Evolutionary conservation across 2,888 invertebrate species (phyloP).

Genomic region (Folsomia manolachei): DNA sequence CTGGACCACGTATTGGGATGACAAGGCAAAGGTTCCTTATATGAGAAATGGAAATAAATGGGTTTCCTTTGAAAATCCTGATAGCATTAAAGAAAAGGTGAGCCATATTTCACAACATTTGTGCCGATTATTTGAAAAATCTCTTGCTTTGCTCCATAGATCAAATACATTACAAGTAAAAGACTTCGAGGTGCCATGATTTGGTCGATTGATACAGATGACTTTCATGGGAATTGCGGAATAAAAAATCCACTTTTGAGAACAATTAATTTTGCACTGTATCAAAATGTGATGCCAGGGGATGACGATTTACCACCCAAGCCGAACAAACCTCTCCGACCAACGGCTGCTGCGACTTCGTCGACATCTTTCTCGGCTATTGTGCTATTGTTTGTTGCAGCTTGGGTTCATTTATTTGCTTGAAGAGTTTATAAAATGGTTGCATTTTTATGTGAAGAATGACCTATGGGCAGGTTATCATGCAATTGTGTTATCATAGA

Average conservation of each 20-base stretch:
- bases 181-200: conserved; percentile 73
- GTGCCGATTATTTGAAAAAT: not conserved
- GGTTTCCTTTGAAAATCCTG: conserved; percentile 72
- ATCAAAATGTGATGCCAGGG: not conserved
- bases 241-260: conserved; percentile 66
- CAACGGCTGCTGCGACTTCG: not conserved
- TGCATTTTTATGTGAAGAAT: too few relatives aligned
- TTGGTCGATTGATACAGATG: conserved; percentile 87
- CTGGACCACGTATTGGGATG: conserved; percentile 72
- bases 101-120: not conserved
- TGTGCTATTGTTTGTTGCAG: not conserved
- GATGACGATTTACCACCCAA: not conserved
- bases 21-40: conserved; percentile 63
- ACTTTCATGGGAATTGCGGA: conserved; percentile 70
- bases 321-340: not conserved
- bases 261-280: conserved; percentile 67
- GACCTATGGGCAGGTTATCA: too few relatives aligned
- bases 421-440: too few relatives aligned
- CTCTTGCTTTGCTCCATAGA: conserved; percentile 52
- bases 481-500: too few relatives aligned
- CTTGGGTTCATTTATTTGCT: too few relatives aligned
- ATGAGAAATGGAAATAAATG: conserved; percentile 64
- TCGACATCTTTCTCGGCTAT: not conserved
- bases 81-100: conserved; percentile 73
- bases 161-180: conserved; percentile 61